Percentiles rank a stretch among this genome's conserved stretches.
Evolutionary conservation across 2,113 vertebrate species (phyloP).

Genomic region (Sylvietta virens): DNA sequence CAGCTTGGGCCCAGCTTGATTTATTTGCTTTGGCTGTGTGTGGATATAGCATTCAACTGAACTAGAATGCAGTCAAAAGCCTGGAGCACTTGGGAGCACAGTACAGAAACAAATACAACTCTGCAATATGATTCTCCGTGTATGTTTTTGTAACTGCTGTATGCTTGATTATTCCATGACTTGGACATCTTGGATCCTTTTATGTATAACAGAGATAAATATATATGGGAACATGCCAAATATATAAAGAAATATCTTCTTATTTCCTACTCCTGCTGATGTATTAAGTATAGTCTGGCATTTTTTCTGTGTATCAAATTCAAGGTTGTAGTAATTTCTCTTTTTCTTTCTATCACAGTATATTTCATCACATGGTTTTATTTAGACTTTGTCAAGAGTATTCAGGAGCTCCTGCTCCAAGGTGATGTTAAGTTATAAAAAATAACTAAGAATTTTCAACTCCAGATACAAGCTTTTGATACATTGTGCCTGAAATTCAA

Average conservation of each 20-base stretch:
- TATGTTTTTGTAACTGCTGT: neutral
- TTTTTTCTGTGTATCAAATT: neutral
- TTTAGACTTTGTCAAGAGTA: neutral
- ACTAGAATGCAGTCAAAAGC: neutral
- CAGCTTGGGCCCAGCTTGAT: constrained; percentile 2
- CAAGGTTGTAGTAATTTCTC: neutral
- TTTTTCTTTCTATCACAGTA: neutral
- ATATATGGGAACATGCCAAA: neutral
- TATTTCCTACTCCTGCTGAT: neutral
- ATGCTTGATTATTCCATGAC: neutral
- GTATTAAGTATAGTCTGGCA: neutral
- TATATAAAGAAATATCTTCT: neutral
- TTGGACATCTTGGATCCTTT: neutral
- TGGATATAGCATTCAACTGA: neutral
- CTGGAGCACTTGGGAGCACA: neutral
- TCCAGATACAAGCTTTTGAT: neutral
- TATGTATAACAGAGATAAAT: neutral
- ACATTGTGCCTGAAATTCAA: neutral
- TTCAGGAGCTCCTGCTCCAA: neutral
- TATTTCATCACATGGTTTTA: neutral
- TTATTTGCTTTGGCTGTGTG: constrained; percentile 37
- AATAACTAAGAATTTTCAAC: neutral
- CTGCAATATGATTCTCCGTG: neutral
- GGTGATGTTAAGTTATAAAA: neutral
- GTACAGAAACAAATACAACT: neutral